Evolutionary conservation across 2,888 invertebrate species (phyloP).

Genomic region (Parasteatoda lunata): DNA sequence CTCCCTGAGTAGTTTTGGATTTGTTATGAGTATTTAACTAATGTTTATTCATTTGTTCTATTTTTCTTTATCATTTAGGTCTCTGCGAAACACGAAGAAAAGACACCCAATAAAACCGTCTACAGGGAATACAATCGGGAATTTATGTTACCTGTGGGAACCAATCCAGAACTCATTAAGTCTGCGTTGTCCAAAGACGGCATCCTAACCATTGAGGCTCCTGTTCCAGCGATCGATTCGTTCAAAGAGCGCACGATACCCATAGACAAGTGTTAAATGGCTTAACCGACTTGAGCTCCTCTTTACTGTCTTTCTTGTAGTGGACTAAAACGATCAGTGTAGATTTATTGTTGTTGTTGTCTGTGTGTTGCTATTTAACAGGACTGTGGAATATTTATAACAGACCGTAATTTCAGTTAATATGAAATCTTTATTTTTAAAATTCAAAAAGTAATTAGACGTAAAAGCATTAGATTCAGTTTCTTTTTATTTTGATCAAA

Average conservation of each 20-base stretch:
- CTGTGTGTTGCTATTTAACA: neutral
- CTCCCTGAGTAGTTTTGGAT: too few relatives aligned
- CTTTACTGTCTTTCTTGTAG: conserved; percentile 5
- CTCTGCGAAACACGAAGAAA: conserved; percentile 98
- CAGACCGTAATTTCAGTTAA: too few relatives aligned
- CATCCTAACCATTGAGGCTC: conserved; percentile 96
- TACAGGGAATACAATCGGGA: conserved; percentile 99
- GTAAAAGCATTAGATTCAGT: too few relatives aligned
- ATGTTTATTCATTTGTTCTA: too few relatives aligned
- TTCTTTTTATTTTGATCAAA: too few relatives aligned
- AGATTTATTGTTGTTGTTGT: neutral
- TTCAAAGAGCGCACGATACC: conserved; percentile 84
- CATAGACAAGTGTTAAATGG: conserved; percentile 76
- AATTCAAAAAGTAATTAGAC: too few relatives aligned
- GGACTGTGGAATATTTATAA: neutral
- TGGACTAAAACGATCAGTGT: neutral
- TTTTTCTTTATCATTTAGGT: conserved; percentile 80
- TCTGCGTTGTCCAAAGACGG: conserved; percentile 97
- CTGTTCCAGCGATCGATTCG: conserved; percentile 89
- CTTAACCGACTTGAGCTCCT: conserved; percentile 11
- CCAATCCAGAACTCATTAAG: conserved; percentile 95
- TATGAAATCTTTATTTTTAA: too few relatives aligned
- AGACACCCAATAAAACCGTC: conserved; percentile 95
- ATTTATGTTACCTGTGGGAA: conserved; percentile 96
- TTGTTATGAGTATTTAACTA: too few relatives aligned